These are phyloP conservation scores for Calyptommatus sinebrachiatus DNA, from an alignment of 2,113 vertebrate genomes.

Conservation along the genomic window DNA sequence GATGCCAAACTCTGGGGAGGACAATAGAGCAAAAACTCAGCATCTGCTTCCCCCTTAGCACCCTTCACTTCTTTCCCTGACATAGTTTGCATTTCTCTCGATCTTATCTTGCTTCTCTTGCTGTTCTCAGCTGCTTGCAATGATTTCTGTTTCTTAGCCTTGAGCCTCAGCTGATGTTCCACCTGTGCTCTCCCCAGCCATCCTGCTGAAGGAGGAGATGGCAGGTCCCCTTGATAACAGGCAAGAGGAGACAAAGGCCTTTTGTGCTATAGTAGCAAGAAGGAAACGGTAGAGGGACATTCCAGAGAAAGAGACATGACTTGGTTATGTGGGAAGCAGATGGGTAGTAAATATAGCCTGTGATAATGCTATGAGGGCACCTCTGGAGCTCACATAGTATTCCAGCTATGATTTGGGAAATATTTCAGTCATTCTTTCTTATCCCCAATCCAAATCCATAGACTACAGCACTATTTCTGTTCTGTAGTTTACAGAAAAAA, in stretches of 20 bases:
- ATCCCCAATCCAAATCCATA: not conserved
- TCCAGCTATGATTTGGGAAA: not conserved
- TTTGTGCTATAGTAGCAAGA: slow-evolving; percentile 35
- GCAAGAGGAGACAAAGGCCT: slow-evolving; percentile 65
- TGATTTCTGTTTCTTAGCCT: slow-evolving; percentile 47
- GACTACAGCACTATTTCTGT: not conserved
- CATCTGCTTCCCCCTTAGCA: not conserved
- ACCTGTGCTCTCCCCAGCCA: slow-evolving; percentile 36
- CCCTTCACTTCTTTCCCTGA: slow-evolving; percentile 11
- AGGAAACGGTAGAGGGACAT: not conserved
- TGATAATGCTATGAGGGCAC: not conserved
- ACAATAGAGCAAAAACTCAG: not conserved
- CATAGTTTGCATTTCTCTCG: slow-evolving; percentile 66
- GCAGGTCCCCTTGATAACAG: slow-evolving; percentile 56
- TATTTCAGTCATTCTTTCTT: not conserved
- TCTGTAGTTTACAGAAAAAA: not conserved
- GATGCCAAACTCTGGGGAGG: not conserved
- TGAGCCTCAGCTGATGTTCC: slow-evolving; percentile 35
- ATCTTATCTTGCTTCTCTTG: slow-evolving; percentile 47
- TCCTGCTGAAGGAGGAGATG: slow-evolving; percentile 33
- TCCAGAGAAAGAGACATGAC: not conserved
- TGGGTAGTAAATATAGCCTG: not conserved
- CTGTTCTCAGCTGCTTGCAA: slow-evolving; percentile 54
- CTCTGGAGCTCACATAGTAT: not conserved
- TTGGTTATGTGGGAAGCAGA: not conserved